phyloP scores from a whole-genome alignment of 2,888 invertebrate genomes.

The Conomelus anceps region DNA sequence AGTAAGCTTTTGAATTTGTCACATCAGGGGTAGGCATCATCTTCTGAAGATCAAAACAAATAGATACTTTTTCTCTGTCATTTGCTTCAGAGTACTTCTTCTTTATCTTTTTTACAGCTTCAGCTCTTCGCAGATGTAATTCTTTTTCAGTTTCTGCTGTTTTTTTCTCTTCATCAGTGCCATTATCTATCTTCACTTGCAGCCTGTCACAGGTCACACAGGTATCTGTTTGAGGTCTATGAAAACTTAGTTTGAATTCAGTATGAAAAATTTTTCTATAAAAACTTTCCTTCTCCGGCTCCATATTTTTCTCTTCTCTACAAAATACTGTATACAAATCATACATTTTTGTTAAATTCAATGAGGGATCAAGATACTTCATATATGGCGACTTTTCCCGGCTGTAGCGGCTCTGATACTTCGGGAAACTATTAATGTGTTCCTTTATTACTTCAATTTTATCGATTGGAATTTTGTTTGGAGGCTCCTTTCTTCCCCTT shows the following conservation, averaged over 20 bases:
- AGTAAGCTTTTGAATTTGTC: conserved; percentile 2
- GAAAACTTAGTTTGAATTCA: conserved; percentile 13
- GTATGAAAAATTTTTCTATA: conserved; percentile 15
- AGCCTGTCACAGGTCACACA: conserved; percentile 11
- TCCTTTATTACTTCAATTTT: conserved; percentile 3
- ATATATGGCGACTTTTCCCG: not conserved
- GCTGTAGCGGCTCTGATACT: conserved; percentile 16
- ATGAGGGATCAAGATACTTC: not conserved
- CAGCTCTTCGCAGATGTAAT: conserved; percentile 2
- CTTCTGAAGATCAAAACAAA: conserved; percentile 12
- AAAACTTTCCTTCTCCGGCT: conserved; percentile 12
- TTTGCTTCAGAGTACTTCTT: not conserved
- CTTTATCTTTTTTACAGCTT: not conserved
- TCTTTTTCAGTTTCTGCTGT: not conserved
- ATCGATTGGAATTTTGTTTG: not conserved
- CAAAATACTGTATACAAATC: conserved; percentile 7
- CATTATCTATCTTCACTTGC: not conserved
- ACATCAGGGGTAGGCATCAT: conserved; percentile 3
- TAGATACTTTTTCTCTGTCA: not conserved
- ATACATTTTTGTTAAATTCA: conserved; percentile 17
- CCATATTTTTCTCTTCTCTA: conserved; percentile 9
- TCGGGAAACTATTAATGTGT: conserved; percentile 14
- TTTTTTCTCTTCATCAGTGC: not conserved
- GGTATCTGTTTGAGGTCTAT: conserved; percentile 13
- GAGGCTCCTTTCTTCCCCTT: conserved; percentile 13